Evolutionary conservation across 2,888 invertebrate species (phyloP).

Genomic region (Aromia moschata): DNA sequence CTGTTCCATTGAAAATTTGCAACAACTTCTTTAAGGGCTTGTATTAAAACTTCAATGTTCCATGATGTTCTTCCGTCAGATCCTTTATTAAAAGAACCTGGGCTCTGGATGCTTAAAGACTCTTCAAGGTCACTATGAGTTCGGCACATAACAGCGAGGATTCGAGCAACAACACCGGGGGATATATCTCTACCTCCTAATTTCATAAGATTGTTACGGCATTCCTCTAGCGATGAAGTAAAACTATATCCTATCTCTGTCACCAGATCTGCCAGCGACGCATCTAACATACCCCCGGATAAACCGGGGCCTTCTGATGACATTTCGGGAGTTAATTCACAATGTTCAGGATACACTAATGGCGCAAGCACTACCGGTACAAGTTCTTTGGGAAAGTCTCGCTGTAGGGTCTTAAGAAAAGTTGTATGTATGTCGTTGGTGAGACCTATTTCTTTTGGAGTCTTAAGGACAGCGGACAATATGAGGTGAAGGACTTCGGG

Average conservation of each 20-base stretch:
- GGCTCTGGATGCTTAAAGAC: constrained; percentile 65
- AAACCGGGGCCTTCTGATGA: constrained; percentile 70
- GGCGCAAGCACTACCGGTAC: constrained; percentile 92
- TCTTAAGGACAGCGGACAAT: constrained; percentile 70
- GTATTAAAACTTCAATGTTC: constrained; percentile 94
- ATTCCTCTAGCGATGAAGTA: constrained; percentile 86
- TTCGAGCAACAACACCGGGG: constrained; percentile 82
- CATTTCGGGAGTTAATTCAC: constrained; percentile 73
- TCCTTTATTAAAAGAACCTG: constrained; percentile 68
- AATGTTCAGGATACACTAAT: constrained; percentile 83
- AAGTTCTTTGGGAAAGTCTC: constrained; percentile 88
- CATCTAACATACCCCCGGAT: constrained; percentile 69
- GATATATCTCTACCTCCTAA: constrained; percentile 81
- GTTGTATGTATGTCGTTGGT: constrained; percentile 79
- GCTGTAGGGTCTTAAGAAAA: constrained; percentile 82
- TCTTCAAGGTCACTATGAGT: constrained; percentile 81
- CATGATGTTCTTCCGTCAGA: constrained; percentile 71
- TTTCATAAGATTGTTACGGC: constrained; percentile 84
- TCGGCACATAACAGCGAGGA: constrained; percentile 87
- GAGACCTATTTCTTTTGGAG: constrained; percentile 73
- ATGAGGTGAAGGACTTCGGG: constrained; percentile 89
- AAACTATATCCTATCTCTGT: constrained; percentile 89
- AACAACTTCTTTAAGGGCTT: constrained; percentile 88
- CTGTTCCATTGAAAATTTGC: constrained; percentile 92
- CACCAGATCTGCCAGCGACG: constrained; percentile 86